Evolutionary conservation across 2,113 vertebrate genomes (phyloP).

Genomic region (Engraulis encrasicolus): DNA sequence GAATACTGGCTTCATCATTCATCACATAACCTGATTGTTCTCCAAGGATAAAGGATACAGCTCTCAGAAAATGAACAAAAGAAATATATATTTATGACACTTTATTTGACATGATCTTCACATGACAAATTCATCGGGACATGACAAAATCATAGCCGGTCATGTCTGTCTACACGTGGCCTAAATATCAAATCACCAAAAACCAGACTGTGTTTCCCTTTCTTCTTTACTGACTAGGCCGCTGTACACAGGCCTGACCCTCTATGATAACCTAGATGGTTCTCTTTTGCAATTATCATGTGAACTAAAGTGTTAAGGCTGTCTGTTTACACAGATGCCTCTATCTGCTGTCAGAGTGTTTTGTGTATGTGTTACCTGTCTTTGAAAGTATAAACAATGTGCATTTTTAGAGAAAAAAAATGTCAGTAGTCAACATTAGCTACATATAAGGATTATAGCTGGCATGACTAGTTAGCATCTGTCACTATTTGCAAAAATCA

Average conservation of each 20-base stretch:
- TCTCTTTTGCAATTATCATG: neutral
- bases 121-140: neutral
- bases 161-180: neutral
- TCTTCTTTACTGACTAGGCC: neutral
- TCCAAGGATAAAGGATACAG: constrained; percentile 55
- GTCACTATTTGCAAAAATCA: constrained; percentile 52
- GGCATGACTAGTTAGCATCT: constrained; percentile 76
- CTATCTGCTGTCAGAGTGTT: constrained; percentile 69
- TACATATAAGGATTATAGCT: constrained; percentile 69
- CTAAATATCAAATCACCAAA: neutral
- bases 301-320: neutral
- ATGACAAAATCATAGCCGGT: neutral
- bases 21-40: constrained; percentile 45
- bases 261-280: neutral
- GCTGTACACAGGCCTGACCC: neutral
- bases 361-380: constrained; percentile 69
- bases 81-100: constrained; percentile 35
- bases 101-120: neutral
- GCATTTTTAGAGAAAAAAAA: constrained; percentile 64
- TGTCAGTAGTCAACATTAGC: constrained; percentile 71
- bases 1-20: constrained; percentile 42
- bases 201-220: neutral
- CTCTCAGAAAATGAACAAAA: constrained; percentile 56
- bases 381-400: constrained; percentile 67
- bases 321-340: constrained; percentile 58